Conservation (phyloP, 2,888 invertebrate species). For the Coleophora deauratella region DNA sequence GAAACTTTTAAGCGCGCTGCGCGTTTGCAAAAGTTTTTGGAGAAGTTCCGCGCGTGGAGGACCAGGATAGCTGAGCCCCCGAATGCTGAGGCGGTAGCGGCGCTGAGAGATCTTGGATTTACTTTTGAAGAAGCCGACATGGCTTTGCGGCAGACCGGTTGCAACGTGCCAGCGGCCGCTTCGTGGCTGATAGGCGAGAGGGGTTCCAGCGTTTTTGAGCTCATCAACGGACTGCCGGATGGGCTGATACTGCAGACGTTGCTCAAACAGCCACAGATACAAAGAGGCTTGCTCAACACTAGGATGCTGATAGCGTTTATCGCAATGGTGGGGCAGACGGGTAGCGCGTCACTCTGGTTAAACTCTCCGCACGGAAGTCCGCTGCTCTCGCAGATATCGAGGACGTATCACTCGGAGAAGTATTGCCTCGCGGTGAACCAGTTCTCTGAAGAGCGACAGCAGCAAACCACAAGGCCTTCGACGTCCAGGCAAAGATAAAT, state of each 20-base stretch:
- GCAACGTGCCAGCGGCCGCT: conserved; percentile 60
- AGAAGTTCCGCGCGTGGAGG: conserved; percentile 57
- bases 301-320: conserved; percentile 63
- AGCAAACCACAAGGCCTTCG: conserved; percentile 32
- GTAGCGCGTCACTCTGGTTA: conserved; percentile 58
- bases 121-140: conserved; percentile 42
- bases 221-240: conserved; percentile 56
- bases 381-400: conserved; percentile 56
- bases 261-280: conserved; percentile 60
- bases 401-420: conserved; percentile 66
- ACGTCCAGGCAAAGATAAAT: conserved; percentile 39
- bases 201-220: conserved; percentile 58
- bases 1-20: conserved; percentile 45
- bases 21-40: conserved; percentile 50
- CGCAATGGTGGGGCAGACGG: conserved; percentile 61
- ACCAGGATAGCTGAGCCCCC: conserved; percentile 45
- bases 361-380: conserved; percentile 65
- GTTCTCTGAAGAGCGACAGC: conserved; percentile 43
- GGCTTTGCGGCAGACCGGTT: conserved; percentile 49
- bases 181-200: conserved; percentile 60
- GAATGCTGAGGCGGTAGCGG: conserved; percentile 37
- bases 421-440: conserved; percentile 65
- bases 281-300: conserved; percentile 56
- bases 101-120: conserved; percentile 54
- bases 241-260: conserved; percentile 51